These are phyloP conservation scores for Leptopilina myrica DNA, from an alignment of 2,888 invertebrate genomes.

Conservation along the genomic window DNA sequence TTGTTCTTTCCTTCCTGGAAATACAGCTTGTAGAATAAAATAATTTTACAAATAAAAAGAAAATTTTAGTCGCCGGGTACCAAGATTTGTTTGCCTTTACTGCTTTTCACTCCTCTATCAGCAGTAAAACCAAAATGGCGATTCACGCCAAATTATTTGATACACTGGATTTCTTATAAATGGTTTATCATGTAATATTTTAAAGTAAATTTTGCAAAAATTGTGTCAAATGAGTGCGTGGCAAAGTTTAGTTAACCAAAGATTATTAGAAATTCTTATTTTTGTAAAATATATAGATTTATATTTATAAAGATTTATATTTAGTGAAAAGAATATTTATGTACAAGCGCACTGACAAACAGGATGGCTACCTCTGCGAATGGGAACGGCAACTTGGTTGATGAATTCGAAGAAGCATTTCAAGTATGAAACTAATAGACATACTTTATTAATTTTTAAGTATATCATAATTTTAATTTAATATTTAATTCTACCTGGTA, in stretches of 20 bases:
- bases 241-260: constrained; percentile 8
- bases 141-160: too few relatives aligned
- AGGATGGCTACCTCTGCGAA: constrained; percentile 88
- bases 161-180: too few relatives aligned
- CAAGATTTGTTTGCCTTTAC: too few relatives aligned
- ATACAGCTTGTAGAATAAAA: too few relatives aligned
- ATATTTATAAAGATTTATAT: neutral
- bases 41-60: too few relatives aligned
- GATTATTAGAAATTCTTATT: constrained; percentile 1
- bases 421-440: constrained; percentile 80
- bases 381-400: constrained; percentile 90
- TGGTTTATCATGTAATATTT: neutral
- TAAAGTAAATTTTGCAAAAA: neutral
- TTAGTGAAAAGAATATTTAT: constrained; percentile 17
- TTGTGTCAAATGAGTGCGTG: constrained; percentile 7
- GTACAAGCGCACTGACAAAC: neutral
- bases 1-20: too few relatives aligned
- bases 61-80: too few relatives aligned
- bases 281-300: neutral
- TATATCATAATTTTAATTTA: neutral
- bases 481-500: neutral
- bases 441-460: too few relatives aligned
- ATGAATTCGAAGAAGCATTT: constrained; percentile 94
- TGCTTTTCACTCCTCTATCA: neutral
- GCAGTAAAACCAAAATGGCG: neutral